phyloP scores from a whole-genome alignment of 2,797 vertebrate species.

The Eremophila alpestris region DNA sequence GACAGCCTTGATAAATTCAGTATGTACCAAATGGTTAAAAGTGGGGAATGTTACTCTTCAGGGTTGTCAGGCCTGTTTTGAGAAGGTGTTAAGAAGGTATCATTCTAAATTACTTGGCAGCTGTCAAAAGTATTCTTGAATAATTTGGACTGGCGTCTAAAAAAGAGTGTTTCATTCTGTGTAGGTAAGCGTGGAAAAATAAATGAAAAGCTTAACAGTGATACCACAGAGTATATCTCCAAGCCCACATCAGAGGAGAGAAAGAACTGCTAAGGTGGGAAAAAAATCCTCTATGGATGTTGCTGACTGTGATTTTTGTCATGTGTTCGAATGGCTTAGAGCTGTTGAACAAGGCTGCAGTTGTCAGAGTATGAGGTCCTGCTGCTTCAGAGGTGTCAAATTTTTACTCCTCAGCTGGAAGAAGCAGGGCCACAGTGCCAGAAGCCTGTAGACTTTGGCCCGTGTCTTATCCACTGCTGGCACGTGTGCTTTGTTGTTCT shows the following conservation, averaged over 20 bases:
- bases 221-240: constrained; percentile 83
- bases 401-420: constrained; percentile 89
- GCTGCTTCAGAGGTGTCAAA: constrained; percentile 86
- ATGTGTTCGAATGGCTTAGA: constrained; percentile 78
- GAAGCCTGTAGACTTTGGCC: constrained; percentile 83
- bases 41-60: not conserved
- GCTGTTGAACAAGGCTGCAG: constrained; percentile 83
- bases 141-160: constrained; percentile 57
- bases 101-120: constrained; percentile 55
- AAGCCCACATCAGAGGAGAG: constrained; percentile 82
- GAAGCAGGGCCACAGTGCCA: constrained; percentile 74
- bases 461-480: constrained; percentile 74
- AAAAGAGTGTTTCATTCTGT: constrained; percentile 77
- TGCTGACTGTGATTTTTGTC: constrained; percentile 88
- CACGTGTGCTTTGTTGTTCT: constrained; percentile 41
- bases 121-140: constrained; percentile 66
- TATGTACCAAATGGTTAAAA: not conserved
- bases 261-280: constrained; percentile 78
- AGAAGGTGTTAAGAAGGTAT: constrained; percentile 60
- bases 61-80: constrained; percentile 55
- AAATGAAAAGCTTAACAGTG: constrained; percentile 83
- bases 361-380: constrained; percentile 81
- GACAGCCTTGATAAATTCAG: constrained; percentile 12
- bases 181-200: constrained; percentile 78
- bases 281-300: constrained; percentile 81